phyloP scores from a whole-genome alignment of 30 jellyfish, hydroid and myxozoan species.

The Aurelia sp. region DNA sequence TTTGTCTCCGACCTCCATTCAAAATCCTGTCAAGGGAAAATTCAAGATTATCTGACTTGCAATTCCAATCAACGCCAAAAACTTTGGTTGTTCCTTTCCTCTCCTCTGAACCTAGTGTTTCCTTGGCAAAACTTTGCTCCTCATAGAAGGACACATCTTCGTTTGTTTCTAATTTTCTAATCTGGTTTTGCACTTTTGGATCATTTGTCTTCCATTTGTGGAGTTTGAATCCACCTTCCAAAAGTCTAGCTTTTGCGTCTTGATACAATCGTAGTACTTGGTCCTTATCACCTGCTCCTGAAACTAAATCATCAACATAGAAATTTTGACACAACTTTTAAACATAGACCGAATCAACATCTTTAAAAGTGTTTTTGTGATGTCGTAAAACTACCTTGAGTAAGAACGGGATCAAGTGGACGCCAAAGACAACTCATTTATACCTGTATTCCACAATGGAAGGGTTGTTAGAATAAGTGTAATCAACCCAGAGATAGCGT shows the following conservation, averaged over 20 bases:
- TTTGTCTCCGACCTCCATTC: background rate
- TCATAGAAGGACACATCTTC: background rate
- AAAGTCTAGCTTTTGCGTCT: too few relatives aligned
- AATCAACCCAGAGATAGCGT: background rate
- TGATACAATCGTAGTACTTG: too few relatives aligned
- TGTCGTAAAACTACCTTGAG: too few relatives aligned
- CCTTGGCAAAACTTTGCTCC: background rate
- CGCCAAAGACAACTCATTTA: conserved; percentile 12
- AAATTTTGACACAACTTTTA: too few relatives aligned
- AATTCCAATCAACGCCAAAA: background rate
- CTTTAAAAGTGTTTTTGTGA: too few relatives aligned
- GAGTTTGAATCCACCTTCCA: too few relatives aligned
- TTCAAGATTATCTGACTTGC: background rate
- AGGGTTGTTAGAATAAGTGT: background rate
- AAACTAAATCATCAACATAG: too few relatives aligned
- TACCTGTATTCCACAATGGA: background rate
- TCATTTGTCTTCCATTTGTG: too few relatives aligned
- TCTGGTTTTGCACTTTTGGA: too few relatives aligned
- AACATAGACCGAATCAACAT: too few relatives aligned
- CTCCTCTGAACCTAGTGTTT: background rate
- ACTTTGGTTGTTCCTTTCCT: background rate
- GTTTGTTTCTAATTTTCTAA: background rate
- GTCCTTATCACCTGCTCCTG: too few relatives aligned
- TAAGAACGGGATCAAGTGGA: background rate
- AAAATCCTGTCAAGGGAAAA: too few relatives aligned